Evolutionary conservation across 1,140 invertebrate genomes (phyloP), one percentile per base, ranked within the genome.

Genomic region (Dinothrombium tinctorium): DNA sequence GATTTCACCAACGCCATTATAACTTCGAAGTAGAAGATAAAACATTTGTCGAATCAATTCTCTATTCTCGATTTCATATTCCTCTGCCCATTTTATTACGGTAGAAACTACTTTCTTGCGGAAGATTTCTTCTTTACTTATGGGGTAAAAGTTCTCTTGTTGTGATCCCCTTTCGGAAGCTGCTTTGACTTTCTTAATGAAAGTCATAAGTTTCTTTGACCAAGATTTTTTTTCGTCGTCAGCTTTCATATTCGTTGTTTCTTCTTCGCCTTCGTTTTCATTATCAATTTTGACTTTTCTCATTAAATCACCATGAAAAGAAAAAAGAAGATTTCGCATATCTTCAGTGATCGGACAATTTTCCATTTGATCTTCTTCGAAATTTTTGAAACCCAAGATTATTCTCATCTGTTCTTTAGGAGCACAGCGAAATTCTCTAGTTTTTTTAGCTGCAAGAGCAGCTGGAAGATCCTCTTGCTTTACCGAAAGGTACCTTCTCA

Each of bases 11-110:
- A 96, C 74, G 0, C 80, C 83, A 60, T 96, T 84, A 57, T 98
- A 99, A 56, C 98, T 90, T 15, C 94, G 68, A 6, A 98, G 76
- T 4, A 99, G 61, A 3, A 99, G 63, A 51, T 81, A 71, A 57
- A 99, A 99, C 89, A 99, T 98, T 63, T 95, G 86, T 39, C 89
- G 67, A 3, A 99, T 84, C 1, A 99, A 62, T 58, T 92, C 82
- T 0, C 84, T 71, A 24, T 73, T 82, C 59, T 92, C 82, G 40
- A 99, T 94, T 57, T 89, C 81, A 8, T 72, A 71, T 56, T 92
- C 84, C 56, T 87, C 76, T 0, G 89, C 89, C 94, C 94, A 99
- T 45, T 63, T 69, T 0, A 92, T 78, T 41, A 98, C 82, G 0
- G 84, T 96, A 33, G 72, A 66, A 38, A 92, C 86, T 5, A 99